A percentile compares a stretch with the other conserved stretches of the same genome.
Evolutionary conservation across 2,113 vertebrate species (phyloP).

Genomic region (Chloropsis cyanopogon): DNA sequence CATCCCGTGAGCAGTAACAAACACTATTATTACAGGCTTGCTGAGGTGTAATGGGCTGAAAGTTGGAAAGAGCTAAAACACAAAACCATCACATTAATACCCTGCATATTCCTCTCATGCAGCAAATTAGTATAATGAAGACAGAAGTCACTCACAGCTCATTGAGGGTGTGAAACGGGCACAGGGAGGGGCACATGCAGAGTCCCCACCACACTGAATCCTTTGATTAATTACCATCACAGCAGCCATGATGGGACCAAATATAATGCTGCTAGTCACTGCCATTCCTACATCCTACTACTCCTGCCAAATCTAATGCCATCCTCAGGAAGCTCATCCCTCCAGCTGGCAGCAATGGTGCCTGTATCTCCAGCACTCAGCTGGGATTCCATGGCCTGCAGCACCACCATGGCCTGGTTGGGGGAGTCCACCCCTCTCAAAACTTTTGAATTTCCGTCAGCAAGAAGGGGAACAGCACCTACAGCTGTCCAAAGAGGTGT

Average conservation of each 20-base stretch:
- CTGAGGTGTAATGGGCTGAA: neutral
- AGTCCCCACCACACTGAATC: neutral
- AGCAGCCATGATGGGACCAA: neutral
- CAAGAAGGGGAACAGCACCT: neutral
- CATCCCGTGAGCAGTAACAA: neutral
- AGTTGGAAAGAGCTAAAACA: neutral
- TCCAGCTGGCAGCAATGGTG: neutral
- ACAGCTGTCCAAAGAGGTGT: neutral
- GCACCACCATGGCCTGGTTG: accelerated
- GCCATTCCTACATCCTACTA: neutral
- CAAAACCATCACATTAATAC: neutral
- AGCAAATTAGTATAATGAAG: neutral
- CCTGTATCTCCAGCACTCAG: neutral
- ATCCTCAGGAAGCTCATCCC: neutral
- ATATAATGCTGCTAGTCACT: neutral
- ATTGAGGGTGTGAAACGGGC: neutral
- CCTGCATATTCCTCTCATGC: neutral
- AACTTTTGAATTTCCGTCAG: neutral
- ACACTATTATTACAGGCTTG: neutral
- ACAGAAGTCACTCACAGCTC: neutral
- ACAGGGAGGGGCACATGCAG: neutral
- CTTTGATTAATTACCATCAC: neutral
- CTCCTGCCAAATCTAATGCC: neutral
- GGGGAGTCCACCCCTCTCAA: too few species aligned
- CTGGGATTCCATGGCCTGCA: accelerated